These are phyloP conservation scores for Serilophus lunatus DNA, from an alignment of 2,113 vertebrate genomes.

Conservation along the genomic window DNA sequence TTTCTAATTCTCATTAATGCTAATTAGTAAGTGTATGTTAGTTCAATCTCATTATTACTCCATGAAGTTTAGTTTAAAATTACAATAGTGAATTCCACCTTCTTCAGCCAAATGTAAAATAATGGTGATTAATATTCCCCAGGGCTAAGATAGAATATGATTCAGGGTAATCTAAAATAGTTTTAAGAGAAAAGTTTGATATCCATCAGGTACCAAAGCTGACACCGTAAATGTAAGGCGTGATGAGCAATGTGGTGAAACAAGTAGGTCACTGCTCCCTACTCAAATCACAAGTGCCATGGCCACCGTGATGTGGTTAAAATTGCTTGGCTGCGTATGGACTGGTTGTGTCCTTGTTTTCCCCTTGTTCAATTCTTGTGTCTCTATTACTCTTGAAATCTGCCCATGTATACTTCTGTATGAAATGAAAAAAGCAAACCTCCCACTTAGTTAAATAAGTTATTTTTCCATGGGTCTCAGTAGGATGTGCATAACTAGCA, in stretches of 20 bases:
- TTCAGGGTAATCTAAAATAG: not conserved
- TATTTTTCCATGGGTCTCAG: not conserved
- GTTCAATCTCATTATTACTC: slow-evolving; percentile 15
- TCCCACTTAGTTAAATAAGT: not conserved
- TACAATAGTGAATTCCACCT: not conserved
- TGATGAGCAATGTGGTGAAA: not conserved
- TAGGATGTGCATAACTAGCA: not conserved
- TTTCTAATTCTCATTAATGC: not conserved
- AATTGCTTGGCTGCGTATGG: not conserved
- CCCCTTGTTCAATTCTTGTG: not conserved
- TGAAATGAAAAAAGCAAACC: not conserved
- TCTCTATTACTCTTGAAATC: not conserved
- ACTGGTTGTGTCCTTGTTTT: not conserved
- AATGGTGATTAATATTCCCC: slow-evolving; percentile 36
- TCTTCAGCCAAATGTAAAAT: slow-evolving; percentile 7
- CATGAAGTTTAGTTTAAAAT: not conserved
- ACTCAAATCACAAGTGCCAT: not conserved
- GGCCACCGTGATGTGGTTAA: not conserved
- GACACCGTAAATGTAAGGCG: not conserved
- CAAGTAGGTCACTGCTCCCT: not conserved
- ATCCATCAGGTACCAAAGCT: not conserved
- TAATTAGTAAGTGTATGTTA: slow-evolving; percentile 34
- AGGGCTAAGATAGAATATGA: not conserved
- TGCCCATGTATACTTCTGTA: not conserved
- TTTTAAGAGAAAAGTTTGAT: not conserved